Base-by-base conservation (phyloP, 1,140 invertebrate species). In the Hormaphis cornu region DNA sequence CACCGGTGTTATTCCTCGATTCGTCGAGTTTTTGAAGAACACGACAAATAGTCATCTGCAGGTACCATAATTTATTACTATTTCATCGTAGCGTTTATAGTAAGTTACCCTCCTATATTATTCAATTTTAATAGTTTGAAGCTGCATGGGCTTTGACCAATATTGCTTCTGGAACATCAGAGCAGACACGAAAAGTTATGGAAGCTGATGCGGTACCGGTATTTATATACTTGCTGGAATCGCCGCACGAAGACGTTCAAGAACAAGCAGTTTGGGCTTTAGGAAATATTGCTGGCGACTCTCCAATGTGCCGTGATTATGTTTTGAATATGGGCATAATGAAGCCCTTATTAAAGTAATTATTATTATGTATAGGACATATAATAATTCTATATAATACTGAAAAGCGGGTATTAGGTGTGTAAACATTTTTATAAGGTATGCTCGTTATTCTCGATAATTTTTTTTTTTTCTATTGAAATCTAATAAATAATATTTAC, bases 111-210 rank as follows among this genome's bases (percentile, higher is more conserved):
- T n/a, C n/a, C n/a, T n/a, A 24, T 24, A 37, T 18, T 0, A 26
- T 24, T 18, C 33, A 18, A 35, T 33, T 18, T 70, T 59, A n/a
- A 52, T 71, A 97, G 89, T 98, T 98, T 82, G 95, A 98, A 82
- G 94, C 95, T 69, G 94, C 95, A 52, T 98, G 95, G 95, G 93
- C 94, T 53, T 79, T 98, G 71, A 98, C 95, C 58, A 98, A 98
- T 79, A 96, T 98, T 74, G 95, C 95, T 3, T 96, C 93, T 3
- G 95, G 95, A n/a, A 96, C 93, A 22, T 95, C 93, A 18, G 82
- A 87, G 70, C 95, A 98, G 80, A 98, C 95, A 3, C 83, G 87
- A 69, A 88, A 92, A 74, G 95, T 98, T 1, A 91, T 98, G 73
- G 90, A 95, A 74, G 91, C 92, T 37, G 93, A 93, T 50, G 95